Evolutionary conservation across 1,140 invertebrate genomes (phyloP), one percentile per base, ranked within the genome.

Genomic region (Danaus plexippus): DNA sequence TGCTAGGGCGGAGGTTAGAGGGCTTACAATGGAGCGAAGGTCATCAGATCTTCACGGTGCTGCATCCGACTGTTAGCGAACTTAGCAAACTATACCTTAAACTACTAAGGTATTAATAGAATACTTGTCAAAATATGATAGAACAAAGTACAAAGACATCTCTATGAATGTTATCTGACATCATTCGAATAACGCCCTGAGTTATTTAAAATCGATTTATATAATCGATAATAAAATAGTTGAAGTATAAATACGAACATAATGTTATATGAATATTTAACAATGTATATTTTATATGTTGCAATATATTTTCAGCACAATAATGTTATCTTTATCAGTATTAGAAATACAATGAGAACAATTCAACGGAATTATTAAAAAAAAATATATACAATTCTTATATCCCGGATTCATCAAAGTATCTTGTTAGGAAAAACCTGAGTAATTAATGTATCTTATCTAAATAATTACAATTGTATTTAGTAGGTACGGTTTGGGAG

Each of bases 381-480:
- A 47, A 54, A 43, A 22, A 3, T 11, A 47, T 11, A 22, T 54
- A 52, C 55, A 56, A 52, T 32, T 32, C 22, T 32, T 32, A 32
- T 32, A 59, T 67, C 65, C 71, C 58, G 66, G 69, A 68, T 63
- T 66, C 55, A 56, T 46, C 51, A 55, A 61, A 55, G 49, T 54
- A 58, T 71, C 71, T 73, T 63, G 71, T 72, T 74, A 76, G 66
- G 59, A 65, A 76, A 70, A 75, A 68, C 66, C 63, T 70, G 55
- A 63, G 59, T 79, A 77, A 81, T 77, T 79, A 80, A 75, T 69
- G 59, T 69, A 67, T 64, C 61, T 78, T 77, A 75, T 75, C 75
- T 65, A 61, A 61, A 63, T 54, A 63, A 54, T 57, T 49, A 76
- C 76, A 77, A 81, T 81, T 75, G 78, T 75, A 77, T 79, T 77